These are phyloP conservation scores for Phragmatobia fuliginosa DNA, from an alignment of 2,888 invertebrate species.

Conservation along the genomic window DNA sequence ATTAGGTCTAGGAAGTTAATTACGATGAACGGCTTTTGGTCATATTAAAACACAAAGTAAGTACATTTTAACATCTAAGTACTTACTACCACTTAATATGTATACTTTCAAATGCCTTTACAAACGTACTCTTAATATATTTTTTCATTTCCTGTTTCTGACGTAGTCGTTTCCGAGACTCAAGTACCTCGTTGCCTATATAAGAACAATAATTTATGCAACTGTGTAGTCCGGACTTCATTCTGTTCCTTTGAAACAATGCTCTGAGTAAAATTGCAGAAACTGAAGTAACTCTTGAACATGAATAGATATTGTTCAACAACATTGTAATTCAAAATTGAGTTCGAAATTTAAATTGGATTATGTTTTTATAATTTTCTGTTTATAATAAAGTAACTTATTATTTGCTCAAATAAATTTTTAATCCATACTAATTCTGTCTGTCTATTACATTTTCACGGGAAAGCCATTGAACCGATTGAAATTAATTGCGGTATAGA, in stretches of 20 bases:
- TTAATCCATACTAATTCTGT: too few relatives aligned
- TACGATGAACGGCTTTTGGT: not conserved
- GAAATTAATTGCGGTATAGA: too few relatives aligned
- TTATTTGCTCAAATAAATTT: too few relatives aligned
- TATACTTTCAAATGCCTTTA: not conserved
- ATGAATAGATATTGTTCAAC: not conserved
- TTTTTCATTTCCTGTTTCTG: conserved; percentile 2
- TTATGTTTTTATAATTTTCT: not conserved
- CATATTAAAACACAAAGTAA: not conserved
- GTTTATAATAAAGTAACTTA: not conserved
- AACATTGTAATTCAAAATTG: not conserved
- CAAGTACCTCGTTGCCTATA: not conserved
- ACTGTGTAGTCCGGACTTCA: not conserved
- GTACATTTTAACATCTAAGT: not conserved
- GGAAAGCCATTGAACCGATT: too few relatives aligned
- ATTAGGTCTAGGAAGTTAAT: conserved; percentile 5
- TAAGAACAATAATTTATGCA: not conserved
- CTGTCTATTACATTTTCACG: too few relatives aligned
- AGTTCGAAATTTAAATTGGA: not conserved
- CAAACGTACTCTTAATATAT: not conserved
- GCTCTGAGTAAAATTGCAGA: not conserved
- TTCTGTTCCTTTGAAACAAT: not conserved
- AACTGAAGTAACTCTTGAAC: not conserved
- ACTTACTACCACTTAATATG: not conserved
- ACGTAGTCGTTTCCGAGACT: not conserved